phyloP scores from a whole-genome alignment of 2,797 vertebrate genomes.

The Sciurus carolinensis region DNA sequence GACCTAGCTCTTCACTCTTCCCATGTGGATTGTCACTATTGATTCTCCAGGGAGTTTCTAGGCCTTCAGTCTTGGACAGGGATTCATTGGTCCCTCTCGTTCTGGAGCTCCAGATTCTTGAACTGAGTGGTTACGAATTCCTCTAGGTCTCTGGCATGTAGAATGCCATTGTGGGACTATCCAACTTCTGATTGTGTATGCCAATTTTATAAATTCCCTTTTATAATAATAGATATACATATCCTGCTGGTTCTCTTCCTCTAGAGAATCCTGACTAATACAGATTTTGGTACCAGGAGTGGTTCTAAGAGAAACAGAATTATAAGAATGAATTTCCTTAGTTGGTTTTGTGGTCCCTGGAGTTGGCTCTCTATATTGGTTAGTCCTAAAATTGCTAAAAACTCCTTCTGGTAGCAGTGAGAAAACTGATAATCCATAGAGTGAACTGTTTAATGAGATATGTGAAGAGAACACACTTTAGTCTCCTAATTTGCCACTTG shows the following conservation, averaged over 20 bases:
- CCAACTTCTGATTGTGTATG: not conserved
- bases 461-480: no score
- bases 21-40: not conserved
- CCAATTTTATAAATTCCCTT: not conserved
- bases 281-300: no score
- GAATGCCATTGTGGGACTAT: not conserved
- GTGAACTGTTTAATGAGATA: no score
- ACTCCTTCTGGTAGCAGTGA: no score
- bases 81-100: not conserved
- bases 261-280: not conserved
- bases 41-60: not conserved
- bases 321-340: no score
- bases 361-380: no score
- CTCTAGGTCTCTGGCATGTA: not conserved
- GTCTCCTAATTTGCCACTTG: no score
- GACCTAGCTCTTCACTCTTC: not conserved
- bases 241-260: not conserved
- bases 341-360: no score
- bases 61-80: not conserved
- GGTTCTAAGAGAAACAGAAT: no score
- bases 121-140: not conserved
- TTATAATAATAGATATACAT: not conserved
- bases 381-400: no score
- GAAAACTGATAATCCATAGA: no score
- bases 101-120: not conserved